Evolutionary conservation across 1,140 invertebrate genomes (phyloP), one percentile per base, ranked within the genome.

Genomic region (Pomacea maculata): DNA sequence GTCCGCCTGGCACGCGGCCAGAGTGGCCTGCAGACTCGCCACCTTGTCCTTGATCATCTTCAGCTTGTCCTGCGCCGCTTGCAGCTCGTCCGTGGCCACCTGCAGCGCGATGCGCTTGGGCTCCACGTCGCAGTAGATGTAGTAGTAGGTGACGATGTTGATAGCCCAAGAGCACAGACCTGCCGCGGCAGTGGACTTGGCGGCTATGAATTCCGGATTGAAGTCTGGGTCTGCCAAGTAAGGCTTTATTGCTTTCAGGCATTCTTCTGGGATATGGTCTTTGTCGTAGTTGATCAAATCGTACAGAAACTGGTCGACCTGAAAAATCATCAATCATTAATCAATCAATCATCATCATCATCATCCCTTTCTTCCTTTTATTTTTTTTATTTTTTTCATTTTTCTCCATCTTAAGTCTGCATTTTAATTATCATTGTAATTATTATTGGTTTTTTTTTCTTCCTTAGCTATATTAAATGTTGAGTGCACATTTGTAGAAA

Each of bases 101-200:
- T 96, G 95, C 25, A 99, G 92, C 63, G 97, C 97, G 89, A 96
- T 95, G 80, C 97, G 92, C 90, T 99, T 99, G 0, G 98, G 98
- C 88, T 98, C 97, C 0, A 99, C 97, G 86, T 98, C 97, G 91
- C 97, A 98, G 89, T 95, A 99, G 15, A 99, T 97, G 92, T 97
- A 96, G 89, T 97, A 98, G 91, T 98, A 99, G 89, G 95, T 87
- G 72, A 91, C 85, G 64, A 99, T 98, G 91, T 99, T 99, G 65
- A 98, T 97, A 0, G 97, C 97, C 97, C 97, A 99, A 25, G 97
- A 96, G 88, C 97, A 99, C 6, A 99, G 92, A 80, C 82, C 82
- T 57, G 97, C 96, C 64, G 97, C 98, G 64, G 98, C 98, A 7
- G 94, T 95, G 19, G 97, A 98, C 92, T 99, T 99, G 0, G 95